phyloP scores from a whole-genome alignment of 2,888 invertebrate species.

The Cabera pusaria region DNA sequence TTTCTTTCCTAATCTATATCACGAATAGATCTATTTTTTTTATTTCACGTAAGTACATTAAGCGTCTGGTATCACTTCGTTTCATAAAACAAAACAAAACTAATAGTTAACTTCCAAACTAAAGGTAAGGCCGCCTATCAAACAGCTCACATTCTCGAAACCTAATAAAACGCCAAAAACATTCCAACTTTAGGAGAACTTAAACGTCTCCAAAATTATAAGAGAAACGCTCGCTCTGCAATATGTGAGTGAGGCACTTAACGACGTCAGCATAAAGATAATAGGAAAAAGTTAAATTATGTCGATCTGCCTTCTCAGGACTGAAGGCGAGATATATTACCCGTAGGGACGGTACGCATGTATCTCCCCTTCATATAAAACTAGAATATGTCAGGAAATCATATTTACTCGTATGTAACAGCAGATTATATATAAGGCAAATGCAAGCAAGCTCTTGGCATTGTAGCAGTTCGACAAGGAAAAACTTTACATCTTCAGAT shows the following conservation, averaged over 20 bases:
- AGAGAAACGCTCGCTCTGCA: conserved; percentile 58
- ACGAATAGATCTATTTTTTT: no score
- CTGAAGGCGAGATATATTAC: conserved; percentile 14
- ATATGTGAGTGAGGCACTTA: conserved; percentile 69
- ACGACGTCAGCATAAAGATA: conserved; percentile 79
- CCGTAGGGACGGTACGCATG: conserved; percentile 4
- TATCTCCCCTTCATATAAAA: no score
- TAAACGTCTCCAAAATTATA: conserved; percentile 45
- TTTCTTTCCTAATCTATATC: no score
- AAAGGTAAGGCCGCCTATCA: conserved; percentile 8
- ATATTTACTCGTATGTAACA: no score
- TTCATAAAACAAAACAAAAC: conserved; percentile 11
- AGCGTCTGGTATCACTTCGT: no score
- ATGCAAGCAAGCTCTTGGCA: no score
- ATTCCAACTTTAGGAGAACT: conserved; percentile 30
- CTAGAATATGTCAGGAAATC: no score
- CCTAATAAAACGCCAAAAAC: conserved; percentile 28
- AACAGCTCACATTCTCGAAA: conserved; percentile 18
- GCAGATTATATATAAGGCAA: no score
- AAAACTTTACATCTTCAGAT: no score
- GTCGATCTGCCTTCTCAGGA: conserved; percentile 70
- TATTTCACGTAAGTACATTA: no score
- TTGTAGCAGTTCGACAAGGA: no score
- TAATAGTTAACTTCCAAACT: conserved; percentile 12
- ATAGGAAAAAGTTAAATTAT: conserved; percentile 83